These are phyloP conservation scores for Phrynocephalus forsythii DNA, from an alignment of 2,797 vertebrate species.

Conservation along the genomic window DNA sequence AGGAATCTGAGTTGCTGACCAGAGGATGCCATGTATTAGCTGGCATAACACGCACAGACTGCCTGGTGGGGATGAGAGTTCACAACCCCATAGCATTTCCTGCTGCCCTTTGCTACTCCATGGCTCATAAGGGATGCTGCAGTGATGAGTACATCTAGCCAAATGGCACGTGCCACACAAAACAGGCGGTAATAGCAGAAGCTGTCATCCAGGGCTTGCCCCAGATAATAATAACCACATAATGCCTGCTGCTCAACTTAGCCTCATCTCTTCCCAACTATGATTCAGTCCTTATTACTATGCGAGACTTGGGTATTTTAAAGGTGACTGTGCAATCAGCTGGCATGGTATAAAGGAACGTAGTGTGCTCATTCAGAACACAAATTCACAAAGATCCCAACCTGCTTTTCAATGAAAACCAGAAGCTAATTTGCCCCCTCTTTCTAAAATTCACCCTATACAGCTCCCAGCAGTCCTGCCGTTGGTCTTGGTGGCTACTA, in stretches of 20 bases:
- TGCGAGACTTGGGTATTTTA: background rate
- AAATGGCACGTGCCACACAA: background rate
- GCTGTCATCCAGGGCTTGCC: background rate
- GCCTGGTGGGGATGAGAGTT: background rate
- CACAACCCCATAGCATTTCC: background rate
- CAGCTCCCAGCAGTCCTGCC: too few species aligned
- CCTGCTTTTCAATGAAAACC: background rate
- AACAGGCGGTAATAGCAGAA: background rate
- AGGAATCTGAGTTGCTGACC: background rate
- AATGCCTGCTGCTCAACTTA: background rate
- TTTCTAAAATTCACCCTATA: too few species aligned
- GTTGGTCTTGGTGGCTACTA: too few species aligned
- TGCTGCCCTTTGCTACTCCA: background rate
- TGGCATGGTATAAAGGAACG: background rate
- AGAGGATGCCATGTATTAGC: background rate
- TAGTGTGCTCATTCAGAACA: background rate
- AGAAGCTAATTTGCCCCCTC: background rate
- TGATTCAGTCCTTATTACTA: slow-evolving; percentile 15
- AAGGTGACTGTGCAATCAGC: slow-evolving; percentile 16
- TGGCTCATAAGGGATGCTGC: background rate
- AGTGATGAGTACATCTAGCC: background rate
- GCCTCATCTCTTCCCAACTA: background rate
- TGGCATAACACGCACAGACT: background rate
- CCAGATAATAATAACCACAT: background rate
- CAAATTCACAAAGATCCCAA: background rate